These are phyloP conservation scores for Oegoconia quadripuncta DNA, from an alignment of 2,888 invertebrate species.

Conservation along the genomic window DNA sequence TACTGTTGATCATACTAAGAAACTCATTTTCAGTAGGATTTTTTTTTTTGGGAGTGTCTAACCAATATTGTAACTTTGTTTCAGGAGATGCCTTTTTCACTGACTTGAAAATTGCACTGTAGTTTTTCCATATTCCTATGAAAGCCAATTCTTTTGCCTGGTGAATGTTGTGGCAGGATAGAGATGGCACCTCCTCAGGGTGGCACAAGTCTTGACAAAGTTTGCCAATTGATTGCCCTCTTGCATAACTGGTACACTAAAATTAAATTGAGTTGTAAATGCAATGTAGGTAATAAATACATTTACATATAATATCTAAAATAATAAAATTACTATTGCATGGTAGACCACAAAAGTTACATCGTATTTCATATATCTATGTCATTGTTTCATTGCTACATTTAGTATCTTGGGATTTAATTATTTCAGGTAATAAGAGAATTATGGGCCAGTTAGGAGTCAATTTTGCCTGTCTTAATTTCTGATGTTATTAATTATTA, in stretches of 20 bases:
- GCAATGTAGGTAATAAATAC: not conserved
- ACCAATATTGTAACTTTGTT: conserved; percentile 60
- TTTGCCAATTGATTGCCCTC: conserved; percentile 78
- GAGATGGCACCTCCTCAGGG: conserved; percentile 69
- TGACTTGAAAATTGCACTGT: conserved; percentile 79
- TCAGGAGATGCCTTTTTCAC: conserved; percentile 42
- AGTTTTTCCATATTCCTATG: conserved; percentile 77
- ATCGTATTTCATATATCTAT: too few relatives aligned
- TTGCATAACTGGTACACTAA: conserved; percentile 78
- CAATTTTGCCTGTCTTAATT: too few relatives aligned
- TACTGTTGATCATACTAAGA: conserved; percentile 65
- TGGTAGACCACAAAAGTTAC: too few relatives aligned
- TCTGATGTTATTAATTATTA: too few relatives aligned
- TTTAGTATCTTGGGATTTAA: too few relatives aligned
- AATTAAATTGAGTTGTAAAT: conserved; percentile 23
- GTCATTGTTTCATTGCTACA: too few relatives aligned
- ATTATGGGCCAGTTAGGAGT: too few relatives aligned
- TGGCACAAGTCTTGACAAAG: conserved; percentile 82
- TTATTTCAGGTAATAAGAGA: too few relatives aligned
- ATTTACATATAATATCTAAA: too few relatives aligned
- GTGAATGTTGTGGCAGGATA: conserved; percentile 80
- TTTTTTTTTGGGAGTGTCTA: conserved; percentile 49
- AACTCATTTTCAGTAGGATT: conserved; percentile 75
- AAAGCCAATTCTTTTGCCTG: conserved; percentile 81
- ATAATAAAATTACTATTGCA: too few relatives aligned